A percentile compares a stretch with the other conserved stretches of the same genome.
Evolutionary conservation across 2,113 vertebrate species (phyloP).

Genomic region (Potamarius usumacintae): DNA sequence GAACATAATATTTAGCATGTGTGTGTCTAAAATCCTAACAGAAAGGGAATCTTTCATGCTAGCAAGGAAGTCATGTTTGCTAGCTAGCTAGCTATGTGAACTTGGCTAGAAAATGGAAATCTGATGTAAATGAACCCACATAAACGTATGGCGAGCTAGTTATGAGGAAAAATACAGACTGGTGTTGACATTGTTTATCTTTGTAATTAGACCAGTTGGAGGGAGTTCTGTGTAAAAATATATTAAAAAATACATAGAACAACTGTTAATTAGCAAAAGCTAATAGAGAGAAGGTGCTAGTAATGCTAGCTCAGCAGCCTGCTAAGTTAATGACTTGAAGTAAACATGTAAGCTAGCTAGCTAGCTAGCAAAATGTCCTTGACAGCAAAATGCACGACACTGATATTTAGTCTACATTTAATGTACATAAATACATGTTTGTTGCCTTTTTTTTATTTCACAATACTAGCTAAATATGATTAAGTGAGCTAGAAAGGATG

Average conservation of each 20-base stretch:
- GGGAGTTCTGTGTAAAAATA: no score
- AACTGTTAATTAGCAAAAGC: background rate
- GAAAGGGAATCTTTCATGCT: background rate
- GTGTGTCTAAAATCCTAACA: background rate
- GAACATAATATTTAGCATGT: background rate
- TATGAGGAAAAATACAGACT: background rate
- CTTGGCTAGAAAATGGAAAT: background rate
- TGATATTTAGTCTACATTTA: background rate
- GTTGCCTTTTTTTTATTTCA: no score
- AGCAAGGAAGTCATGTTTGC: conserved; percentile 1
- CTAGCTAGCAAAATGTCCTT: background rate
- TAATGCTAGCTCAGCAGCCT: background rate
- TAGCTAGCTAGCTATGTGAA: background rate
- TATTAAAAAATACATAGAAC: background rate
- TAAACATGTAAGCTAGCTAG: background rate
- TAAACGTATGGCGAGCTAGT: background rate
- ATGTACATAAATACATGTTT: background rate
- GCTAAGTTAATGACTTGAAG: background rate
- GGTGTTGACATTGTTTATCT: background rate
- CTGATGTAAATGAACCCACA: background rate
- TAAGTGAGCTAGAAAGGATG: background rate
- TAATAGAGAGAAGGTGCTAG: background rate
- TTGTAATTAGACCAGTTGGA: background rate
- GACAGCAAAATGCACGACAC: background rate
- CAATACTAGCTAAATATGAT: background rate